Base-by-base conservation (phyloP, 1,140 invertebrate species). In the Meloidogyne floridensis region DNA sequence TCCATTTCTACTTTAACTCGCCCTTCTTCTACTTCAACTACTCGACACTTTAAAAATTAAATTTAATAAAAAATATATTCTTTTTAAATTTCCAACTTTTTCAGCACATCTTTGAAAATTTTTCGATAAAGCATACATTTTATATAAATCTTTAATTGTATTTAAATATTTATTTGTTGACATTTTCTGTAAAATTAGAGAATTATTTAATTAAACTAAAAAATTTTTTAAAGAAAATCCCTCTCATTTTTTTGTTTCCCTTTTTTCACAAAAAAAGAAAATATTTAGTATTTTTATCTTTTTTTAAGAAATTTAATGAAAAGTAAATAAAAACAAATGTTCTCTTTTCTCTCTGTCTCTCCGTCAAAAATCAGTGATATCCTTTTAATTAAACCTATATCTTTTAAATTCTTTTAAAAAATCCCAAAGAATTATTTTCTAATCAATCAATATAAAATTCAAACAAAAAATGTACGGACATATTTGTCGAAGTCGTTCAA, bases 1-100 rank as follows among this genome's bases (percentile, higher is more conserved):
- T 80, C 79, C 15, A 80, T 10, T 43, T 80, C 79, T 3, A 80
- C 79, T 56, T 73, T 80, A 9, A 80, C 79, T 9, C 32, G 3
- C 5, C 79, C 79, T 32, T 80, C 79, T 13, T 75, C 65, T 1
- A 47, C 79, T 42, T 72, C 43, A 69, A 80, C 15, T 20, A 80
- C 69, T 9, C 65, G 47, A 76, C 69, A 72, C 79, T 80, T 47
- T 43, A 72, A 70, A 56, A 10, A 7, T 69, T 4, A 54, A 76
- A 54, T 53, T 76, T 76, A 7, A 75, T 56, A 3, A 54, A 76
- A 76, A 54, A 32, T 32, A 32, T 32, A 32, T 32, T 32, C 32
- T 32, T n/a, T 51, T 15, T 13, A 54, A n/a, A 7, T 7, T 47
- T 53, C 10, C 7, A 43, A 78, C 77, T 70, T 78, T 78, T 18